Evolutionary conservation across 2,888 invertebrate species (phyloP), one percentile per base, ranked within the genome.

Genomic region (Perithous albicinctus): DNA sequence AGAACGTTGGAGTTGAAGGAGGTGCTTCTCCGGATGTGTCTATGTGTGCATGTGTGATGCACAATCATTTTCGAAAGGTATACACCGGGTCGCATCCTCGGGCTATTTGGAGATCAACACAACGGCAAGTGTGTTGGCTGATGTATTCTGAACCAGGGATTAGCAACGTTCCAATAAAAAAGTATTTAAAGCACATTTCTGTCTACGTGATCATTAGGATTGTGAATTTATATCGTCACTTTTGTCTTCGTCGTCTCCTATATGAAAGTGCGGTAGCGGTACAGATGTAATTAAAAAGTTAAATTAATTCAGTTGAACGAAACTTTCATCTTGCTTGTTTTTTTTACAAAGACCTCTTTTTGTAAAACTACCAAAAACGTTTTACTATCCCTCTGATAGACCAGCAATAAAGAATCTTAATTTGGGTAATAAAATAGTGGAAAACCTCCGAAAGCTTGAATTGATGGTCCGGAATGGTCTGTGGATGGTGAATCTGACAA

Each of bases 1-100:
- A 67, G 41, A 82, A 83, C 76, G 73, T 74, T 73, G 80, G 78
- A 72, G 78, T 69, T 59, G 70, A 73, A 73, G 76, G 73, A 74
- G 70, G 78, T 7, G 29, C 10, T 18, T 18, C n/a, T 7, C 54
- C 23, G 7, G n/a, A n/a, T n/a, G n/a, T n/a, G n/a, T n/a, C n/a
- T n/a, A n/a, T n/a, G n/a, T n/a, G n/a, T n/a, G 5, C 32, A 8
- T 12, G 51, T 20, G 35, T 32, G 8, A 18, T 35, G 61, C 51
- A 61, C 63, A 73, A 61, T 66, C 48, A 35, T 61, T 73, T 43
- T 18, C 51, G n/a, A 10, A 66, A 38, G 51, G 10, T 26, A 35
- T 26, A 56, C 26, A 41, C 61, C 61, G 12, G 43, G 15, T 67
- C 35, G 46, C 15, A 41, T 51, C 61, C 67, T 61, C 66, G 35